These are phyloP conservation scores for Hypanus sabinus DNA, from an alignment of 2,113 vertebrate genomes.

Conservation along the genomic window DNA sequence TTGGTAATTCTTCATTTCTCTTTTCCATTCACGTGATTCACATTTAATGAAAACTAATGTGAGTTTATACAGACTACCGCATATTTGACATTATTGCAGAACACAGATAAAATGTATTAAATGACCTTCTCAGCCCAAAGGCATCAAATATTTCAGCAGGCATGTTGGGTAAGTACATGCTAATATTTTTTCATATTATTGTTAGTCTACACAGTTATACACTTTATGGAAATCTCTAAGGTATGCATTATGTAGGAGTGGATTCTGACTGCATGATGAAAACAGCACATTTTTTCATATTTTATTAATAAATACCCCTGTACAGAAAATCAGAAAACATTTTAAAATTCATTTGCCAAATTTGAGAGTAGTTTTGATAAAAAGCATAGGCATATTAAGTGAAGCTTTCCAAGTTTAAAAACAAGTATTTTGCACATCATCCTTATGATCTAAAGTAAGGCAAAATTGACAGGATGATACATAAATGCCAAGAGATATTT, in stretches of 20 bases:
- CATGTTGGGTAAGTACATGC: not conserved
- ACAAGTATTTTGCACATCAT: too few species aligned
- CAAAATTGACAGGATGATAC: too few species aligned
- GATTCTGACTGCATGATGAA: not conserved
- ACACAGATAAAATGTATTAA: not conserved
- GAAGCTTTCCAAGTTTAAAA: too few species aligned
- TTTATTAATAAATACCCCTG: not conserved
- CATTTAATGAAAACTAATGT: not conserved
- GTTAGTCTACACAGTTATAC: not conserved
- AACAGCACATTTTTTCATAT: not conserved
- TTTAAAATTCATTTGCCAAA: not conserved
- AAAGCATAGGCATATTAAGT: too few species aligned
- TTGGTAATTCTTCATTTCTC: not conserved
- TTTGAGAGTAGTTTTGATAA: not conserved
- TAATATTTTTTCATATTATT: not conserved
- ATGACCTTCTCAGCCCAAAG: not conserved
- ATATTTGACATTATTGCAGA: not conserved
- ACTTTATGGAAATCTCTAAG: slow-evolving; percentile 19
- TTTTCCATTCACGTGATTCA: too few species aligned
- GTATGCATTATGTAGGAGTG: slow-evolving; percentile 21
- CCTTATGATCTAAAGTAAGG: too few species aligned
- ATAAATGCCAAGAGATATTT: too few species aligned
- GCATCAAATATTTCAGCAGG: not conserved
- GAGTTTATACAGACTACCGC: not conserved
- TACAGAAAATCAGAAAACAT: too few species aligned